A percentile compares a stretch with the other conserved stretches of the same genome.
Evolutionary conservation across 1,140 invertebrate genomes (phyloP).

Genomic region (Leptinotarsa lineolata): DNA sequence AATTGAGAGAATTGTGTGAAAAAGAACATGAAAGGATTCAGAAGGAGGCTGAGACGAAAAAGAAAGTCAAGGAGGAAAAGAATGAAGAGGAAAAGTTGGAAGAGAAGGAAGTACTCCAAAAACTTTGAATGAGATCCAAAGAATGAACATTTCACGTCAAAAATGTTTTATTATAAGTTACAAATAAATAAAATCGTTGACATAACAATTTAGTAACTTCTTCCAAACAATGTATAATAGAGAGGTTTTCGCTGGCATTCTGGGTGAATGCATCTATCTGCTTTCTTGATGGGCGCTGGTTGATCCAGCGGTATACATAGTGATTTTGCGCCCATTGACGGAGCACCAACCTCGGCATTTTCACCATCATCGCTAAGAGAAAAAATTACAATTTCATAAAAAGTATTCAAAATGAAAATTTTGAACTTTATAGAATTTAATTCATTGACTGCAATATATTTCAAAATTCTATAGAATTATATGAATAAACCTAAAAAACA

Average conservation of each 20-base stretch:
- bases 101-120: background rate
- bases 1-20: slow-evolving; percentile 63
- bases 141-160: no score
- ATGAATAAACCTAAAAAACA: no score
- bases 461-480: no score
- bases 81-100: background rate
- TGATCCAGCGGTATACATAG: slow-evolving; percentile 97
- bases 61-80: background rate
- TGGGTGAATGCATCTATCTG: slow-evolving; percentile 87
- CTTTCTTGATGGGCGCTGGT: slow-evolving; percentile 62
- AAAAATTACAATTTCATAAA: slow-evolving; percentile 31
- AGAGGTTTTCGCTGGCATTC: slow-evolving; percentile 78
- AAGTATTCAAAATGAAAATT: background rate
- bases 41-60: slow-evolving; percentile 5
- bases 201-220: slow-evolving; percentile 77
- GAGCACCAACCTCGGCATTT: slow-evolving; percentile 74
- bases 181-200: slow-evolving; percentile 3
- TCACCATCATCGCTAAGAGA: slow-evolving; percentile 60
- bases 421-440: background rate
- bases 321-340: slow-evolving; percentile 97
- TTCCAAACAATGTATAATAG: slow-evolving; percentile 91
- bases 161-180: background rate
- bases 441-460: no score
- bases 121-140: background rate
- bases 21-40: slow-evolving; percentile 62